phyloP scores from a whole-genome alignment of 2,797 vertebrate genomes.

The Poecilia wingei region DNA sequence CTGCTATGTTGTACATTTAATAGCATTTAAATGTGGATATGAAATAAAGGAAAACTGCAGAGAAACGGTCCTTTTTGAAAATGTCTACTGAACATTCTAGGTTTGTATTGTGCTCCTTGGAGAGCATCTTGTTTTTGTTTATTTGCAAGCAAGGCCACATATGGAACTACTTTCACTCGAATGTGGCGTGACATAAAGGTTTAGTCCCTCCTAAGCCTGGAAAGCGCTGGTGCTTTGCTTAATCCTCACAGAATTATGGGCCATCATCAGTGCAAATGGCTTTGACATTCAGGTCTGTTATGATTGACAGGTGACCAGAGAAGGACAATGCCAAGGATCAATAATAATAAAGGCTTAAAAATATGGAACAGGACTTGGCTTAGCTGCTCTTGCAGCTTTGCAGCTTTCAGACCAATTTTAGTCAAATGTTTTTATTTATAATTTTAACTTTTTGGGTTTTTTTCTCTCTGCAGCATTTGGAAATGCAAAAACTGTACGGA shows the following conservation, averaged over 20 bases:
- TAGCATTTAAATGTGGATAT: constrained; percentile 42
- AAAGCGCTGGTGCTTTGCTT: constrained; percentile 61
- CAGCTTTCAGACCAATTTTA: background rate
- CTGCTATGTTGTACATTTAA: constrained; percentile 34
- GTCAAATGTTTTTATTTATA: background rate
- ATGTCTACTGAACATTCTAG: background rate
- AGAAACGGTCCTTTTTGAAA: background rate
- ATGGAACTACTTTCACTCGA: constrained; percentile 45
- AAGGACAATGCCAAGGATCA: constrained; percentile 17
- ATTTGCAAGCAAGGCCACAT: constrained; percentile 19
- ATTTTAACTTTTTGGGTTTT: constrained; percentile 17
- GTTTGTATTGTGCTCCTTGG: background rate
- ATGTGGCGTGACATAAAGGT: constrained; percentile 46
- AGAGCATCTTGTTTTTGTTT: constrained; percentile 35
- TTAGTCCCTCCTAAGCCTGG: constrained; percentile 51
- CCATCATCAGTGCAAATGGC: constrained; percentile 67
- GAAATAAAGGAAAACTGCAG: constrained; percentile 9
- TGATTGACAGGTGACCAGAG: constrained; percentile 53
- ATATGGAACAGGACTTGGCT: constrained; percentile 16
- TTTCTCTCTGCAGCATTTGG: constrained; percentile 88
- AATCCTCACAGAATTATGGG: constrained; percentile 68
- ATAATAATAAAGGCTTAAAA: background rate
- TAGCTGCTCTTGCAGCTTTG: background rate
- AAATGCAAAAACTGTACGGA: constrained; percentile 97
- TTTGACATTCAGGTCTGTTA: constrained; percentile 32